Evolutionary conservation across 2,797 vertebrate genomes (phyloP), one percentile per base, ranked within the genome.

Genomic region (Galaxias olidus): DNA sequence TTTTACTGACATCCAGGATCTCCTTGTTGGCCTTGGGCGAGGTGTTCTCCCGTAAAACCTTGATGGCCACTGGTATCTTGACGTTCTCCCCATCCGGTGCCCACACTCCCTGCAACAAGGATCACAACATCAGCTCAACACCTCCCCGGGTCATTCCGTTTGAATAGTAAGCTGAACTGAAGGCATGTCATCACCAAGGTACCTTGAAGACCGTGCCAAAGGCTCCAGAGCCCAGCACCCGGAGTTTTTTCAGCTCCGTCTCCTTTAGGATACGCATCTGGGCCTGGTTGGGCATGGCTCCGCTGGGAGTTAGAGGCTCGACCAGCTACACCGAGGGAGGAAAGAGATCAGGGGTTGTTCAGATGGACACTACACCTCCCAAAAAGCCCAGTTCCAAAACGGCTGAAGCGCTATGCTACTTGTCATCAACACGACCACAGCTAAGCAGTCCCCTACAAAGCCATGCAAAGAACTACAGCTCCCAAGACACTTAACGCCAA

Each of bases 21-120:
- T 99, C 97, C 85, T 99, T 99, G 82, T 99, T 98, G 84, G 96
- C 97, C 83, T 97, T 99, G 20, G 97, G 96, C 0, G 97, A 99
- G 0, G 97, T 98, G 88, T 98, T 97, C 84, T 99, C 97, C 66
- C 96, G 85, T 75, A 99, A 93, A 65, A 99, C 97, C 84, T 99
- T 99, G 77, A 99, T 98, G 69, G 97, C 97, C 61, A 99, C 97
- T 0, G 95, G 96, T 71, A 99, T 98, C 86, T 95, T 98, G 73
- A 98, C 94, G 2, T 92, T 94, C 82, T 99, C 96, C 13, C 96
- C 97, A 0, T 98, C 96, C 0, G 97, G 97, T 66, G 96, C 93
- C 97, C 97, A 98, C 70, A 97, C 91, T 9, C 97, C 97, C 97
- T 99, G 73, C 42, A 74, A 72, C 1, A 11, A 66, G 4, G 1